Evolutionary conservation across 64 coral and sea anemone species (phyloP).

Genomic region (Montipora cactus): DNA sequence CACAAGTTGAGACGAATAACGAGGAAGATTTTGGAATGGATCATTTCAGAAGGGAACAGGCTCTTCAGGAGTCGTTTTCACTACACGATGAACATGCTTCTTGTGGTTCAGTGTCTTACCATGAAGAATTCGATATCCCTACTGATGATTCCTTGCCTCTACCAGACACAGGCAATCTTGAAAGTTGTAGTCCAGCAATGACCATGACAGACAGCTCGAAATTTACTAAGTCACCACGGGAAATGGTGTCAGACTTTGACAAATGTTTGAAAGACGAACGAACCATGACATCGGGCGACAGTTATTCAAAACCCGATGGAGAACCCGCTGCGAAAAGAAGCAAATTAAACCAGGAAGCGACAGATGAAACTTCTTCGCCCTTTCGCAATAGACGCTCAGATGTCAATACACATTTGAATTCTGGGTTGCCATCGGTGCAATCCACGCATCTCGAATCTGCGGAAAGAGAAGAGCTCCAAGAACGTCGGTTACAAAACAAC

Average conservation of each 20-base stretch:
- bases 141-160: not conserved
- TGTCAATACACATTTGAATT: not conserved
- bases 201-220: not conserved
- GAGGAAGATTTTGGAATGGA: not conserved
- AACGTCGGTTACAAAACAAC: not conserved
- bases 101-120: not conserved
- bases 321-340: conserved; percentile 10
- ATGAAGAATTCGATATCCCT: not conserved
- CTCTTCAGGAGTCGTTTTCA: not conserved
- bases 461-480: not conserved
- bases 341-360: conserved; percentile 5
- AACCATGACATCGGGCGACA: not conserved
- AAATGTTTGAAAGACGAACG: not conserved
- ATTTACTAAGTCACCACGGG: not conserved
- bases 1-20: not conserved
- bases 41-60: not conserved
- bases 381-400: too few species aligned
- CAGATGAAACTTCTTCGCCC: not conserved
- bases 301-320: not conserved
- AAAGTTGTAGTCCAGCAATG: not conserved
- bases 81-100: not conserved
- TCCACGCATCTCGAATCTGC: not conserved
- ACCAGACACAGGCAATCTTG: not conserved
- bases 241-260: not conserved
- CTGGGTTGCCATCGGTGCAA: not conserved